Conservation (phyloP, 1,140 invertebrate genomes). For the Dolichoris vasculosae region DNA sequence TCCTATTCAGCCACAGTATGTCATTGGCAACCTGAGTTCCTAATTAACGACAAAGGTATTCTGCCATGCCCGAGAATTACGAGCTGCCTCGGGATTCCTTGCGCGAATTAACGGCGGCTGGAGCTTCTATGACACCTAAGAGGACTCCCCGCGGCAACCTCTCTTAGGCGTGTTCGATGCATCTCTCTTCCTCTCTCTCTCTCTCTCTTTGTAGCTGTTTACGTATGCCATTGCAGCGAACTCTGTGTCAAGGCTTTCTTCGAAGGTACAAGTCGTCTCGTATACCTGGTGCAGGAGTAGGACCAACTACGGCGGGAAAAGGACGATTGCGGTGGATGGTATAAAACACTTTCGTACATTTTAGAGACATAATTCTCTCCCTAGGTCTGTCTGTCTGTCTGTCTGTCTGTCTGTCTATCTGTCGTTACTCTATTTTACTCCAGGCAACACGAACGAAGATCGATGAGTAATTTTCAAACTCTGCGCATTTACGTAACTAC, state of each 20-base stretch:
- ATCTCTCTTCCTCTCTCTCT: neutral
- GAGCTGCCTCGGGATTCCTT: constrained; percentile 31
- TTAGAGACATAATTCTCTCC: neutral
- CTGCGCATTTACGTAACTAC: neutral
- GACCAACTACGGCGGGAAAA: neutral
- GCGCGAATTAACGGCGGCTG: constrained; percentile 17
- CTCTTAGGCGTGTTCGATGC: neutral
- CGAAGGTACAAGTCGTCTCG: neutral
- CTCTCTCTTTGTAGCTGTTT: too few relatives aligned
- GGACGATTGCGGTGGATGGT: neutral
- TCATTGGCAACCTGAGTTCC: constrained; percentile 22
- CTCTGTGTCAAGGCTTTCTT: neutral
- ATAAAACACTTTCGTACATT: neutral
- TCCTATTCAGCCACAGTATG: constrained; percentile 41
- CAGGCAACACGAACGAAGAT: neutral
- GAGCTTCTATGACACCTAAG: constrained; percentile 10
- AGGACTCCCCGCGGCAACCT: neutral
- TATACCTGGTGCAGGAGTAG: neutral
- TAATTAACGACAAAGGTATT: constrained; percentile 52
- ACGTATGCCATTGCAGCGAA: neutral
- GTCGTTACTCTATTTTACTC: neutral
- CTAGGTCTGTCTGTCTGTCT: neutral
- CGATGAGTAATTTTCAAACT: constrained; percentile 21
- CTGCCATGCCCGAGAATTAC: neutral
- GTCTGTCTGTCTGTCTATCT: neutral